A percentile compares a stretch with the other conserved stretches of the same genome.
phyloP scores from a whole-genome alignment of 64 coral and sea anemone species.

The Catalaphyllia jardinei region DNA sequence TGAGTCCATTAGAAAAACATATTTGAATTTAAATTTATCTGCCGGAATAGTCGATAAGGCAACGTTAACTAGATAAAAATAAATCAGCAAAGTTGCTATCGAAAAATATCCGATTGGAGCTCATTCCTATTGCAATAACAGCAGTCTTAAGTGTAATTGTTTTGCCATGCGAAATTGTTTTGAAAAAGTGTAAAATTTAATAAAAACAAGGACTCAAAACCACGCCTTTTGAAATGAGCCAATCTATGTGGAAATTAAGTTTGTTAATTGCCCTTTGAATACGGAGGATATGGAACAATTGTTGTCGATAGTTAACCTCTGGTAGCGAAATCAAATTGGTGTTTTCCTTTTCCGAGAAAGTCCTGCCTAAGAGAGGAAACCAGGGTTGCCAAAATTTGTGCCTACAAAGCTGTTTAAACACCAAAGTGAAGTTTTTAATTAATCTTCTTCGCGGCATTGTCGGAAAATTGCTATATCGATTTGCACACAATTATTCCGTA shows the following conservation, averaged over 20 bases:
- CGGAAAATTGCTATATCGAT: constrained; percentile 59
- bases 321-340: constrained; percentile 28
- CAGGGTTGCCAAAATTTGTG: constrained; percentile 33
- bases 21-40: background rate
- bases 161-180: background rate
- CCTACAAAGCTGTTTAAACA: constrained; percentile 72
- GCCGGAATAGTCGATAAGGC: background rate
- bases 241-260: constrained; percentile 30
- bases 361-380: constrained; percentile 22
- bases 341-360: constrained; percentile 10
- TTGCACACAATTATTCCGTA: constrained; percentile 45
- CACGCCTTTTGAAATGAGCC: constrained; percentile 9
- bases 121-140: background rate
- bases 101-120: background rate
- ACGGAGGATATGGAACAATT: constrained; percentile 3
- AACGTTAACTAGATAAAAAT: background rate
- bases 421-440: constrained; percentile 62
- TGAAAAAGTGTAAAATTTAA: constrained; percentile 19
- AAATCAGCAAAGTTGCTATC: background rate
- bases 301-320: constrained; percentile 3
- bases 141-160: constrained; percentile 9
- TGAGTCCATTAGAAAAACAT: background rate
- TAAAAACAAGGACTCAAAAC: constrained; percentile 3
- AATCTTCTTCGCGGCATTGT: constrained; percentile 63
- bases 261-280: constrained; percentile 28